Base-by-base conservation (phyloP, 2,888 invertebrate genomes). In the Agonum fuliginosum region DNA sequence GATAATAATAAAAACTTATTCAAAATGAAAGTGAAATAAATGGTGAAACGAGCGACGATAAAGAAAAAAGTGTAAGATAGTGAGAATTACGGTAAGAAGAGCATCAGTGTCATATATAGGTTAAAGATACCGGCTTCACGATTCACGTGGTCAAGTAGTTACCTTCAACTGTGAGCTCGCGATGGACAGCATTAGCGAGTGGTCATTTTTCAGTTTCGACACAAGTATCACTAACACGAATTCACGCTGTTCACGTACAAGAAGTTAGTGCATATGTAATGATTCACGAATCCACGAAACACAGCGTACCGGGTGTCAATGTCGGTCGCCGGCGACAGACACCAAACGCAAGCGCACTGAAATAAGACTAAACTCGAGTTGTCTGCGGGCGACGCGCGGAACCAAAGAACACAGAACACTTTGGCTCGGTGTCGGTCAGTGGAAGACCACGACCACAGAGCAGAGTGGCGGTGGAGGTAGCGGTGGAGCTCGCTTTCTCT, bases 341-440 rank as follows among this genome's bases (percentile, higher is more conserved):
- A 41, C 70, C 19, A 46, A 70, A 46, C 70, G 70, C 71, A 71
- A 71, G 71, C 71, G 51, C 51, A 71, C 71, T 71, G 46, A 71
- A 71, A 71, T 71, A 71, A 71, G 71, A 71, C 71, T 71, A 71
- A 24, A 46, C 46, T 17, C 17, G 3, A n/a, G n/a, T n/a, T n/a
- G n/a, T n/a, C n/a, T n/a, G 46, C 46, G 17, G 46, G n/a, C 54
- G 22, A 10, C 54, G 54, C 48, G 48, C 48, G 19, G 48, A 20
- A 48, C 19, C 14, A 30, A 30, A 24, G 27, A 67, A 20, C 22
- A 22, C 19, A 27, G 41, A 37, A 14, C 70, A 46, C 46, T 62
- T 27, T 62, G 14, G 70, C 65, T 65, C 17, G 5, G 37, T 19
- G 37, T 65, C 17, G 5, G 37, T 19, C 65, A 14, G 54, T 24